A percentile compares a stretch with the other conserved stretches of the same genome.
Conservation (phyloP, 2,888 invertebrate genomes). For the Belgica antarctica region DNA sequence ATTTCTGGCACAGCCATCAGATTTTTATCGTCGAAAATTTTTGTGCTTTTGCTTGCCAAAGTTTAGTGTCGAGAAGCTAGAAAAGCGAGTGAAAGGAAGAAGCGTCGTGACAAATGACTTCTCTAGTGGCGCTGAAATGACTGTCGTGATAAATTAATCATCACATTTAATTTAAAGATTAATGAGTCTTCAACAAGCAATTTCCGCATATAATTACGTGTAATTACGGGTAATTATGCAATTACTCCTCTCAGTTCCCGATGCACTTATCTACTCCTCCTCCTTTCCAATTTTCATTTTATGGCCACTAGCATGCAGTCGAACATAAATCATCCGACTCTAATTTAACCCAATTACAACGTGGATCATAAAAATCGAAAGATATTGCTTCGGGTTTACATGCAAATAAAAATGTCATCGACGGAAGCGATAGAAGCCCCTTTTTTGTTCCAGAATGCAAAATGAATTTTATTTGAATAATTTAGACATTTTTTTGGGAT, state of each 20-base stretch:
- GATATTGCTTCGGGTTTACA: not conserved
- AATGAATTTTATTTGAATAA: slow-evolving; percentile 29
- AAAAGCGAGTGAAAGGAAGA: no score
- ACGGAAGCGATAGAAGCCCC: not conserved
- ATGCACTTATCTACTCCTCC: not conserved
- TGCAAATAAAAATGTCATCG: not conserved
- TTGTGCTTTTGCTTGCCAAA: no score
- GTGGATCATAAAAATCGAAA: not conserved
- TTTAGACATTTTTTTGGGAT: not conserved
- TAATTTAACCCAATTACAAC: slow-evolving; percentile 7
- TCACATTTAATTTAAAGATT: not conserved
- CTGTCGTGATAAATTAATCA: not conserved
- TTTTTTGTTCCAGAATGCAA: slow-evolving; percentile 1
- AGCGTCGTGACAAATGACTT: not conserved
- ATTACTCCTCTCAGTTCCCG: not conserved
- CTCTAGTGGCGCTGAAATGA: no score
- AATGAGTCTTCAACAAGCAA: slow-evolving; percentile 15
- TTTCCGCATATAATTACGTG: not conserved
- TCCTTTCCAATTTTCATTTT: not conserved
- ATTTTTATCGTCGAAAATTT: not conserved
- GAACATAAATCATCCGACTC: slow-evolving; percentile 1
- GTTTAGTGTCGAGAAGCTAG: no score
- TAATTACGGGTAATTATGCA: not conserved
- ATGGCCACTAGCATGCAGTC: slow-evolving; percentile 11
- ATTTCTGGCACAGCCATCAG: not conserved